Percentiles rank a stretch among this genome's conserved stretches.
Evolutionary conservation across 2,888 invertebrate species (phyloP).

Genomic region (Yponomeuta malinellus): DNA sequence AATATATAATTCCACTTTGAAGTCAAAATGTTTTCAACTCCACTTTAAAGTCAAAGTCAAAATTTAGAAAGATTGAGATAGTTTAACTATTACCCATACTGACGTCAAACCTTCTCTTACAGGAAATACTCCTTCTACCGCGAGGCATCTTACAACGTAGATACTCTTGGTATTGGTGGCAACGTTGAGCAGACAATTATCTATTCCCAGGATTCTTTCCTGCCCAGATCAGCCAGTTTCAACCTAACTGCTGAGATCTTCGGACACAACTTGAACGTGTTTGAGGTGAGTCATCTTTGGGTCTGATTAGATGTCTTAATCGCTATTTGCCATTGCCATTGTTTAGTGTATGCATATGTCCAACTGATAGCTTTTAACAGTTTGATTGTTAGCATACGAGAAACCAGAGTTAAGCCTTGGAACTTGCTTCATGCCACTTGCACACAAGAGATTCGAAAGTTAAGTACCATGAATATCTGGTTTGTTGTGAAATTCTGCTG

Average conservation of each 20-base stretch:
- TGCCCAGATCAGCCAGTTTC: slow-evolving; percentile 82
- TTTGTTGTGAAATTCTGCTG: too few species aligned
- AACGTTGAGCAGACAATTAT: slow-evolving; percentile 83
- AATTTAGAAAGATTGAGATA: too few species aligned
- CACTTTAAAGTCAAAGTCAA: too few species aligned
- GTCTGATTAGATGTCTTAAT: not conserved
- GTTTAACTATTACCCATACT: not conserved
- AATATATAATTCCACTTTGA: too few species aligned
- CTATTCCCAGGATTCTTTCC: slow-evolving; percentile 88
- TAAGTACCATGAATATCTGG: too few species aligned
- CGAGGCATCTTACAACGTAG: slow-evolving; percentile 83
- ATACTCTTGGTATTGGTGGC: slow-evolving; percentile 81
- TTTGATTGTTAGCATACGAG: too few species aligned
- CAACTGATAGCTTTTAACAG: too few species aligned
- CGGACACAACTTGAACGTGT: slow-evolving; percentile 84
- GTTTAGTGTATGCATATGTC: too few species aligned
- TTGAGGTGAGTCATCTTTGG: slow-evolving; percentile 73
- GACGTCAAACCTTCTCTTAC: not conserved
- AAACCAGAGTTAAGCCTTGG: too few species aligned
- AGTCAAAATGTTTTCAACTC: too few species aligned
- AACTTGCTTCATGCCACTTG: too few species aligned
- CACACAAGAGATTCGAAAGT: too few species aligned
- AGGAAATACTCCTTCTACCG: slow-evolving; percentile 87
- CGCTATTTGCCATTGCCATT: not conserved
- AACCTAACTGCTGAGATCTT: slow-evolving; percentile 87